Conservation (phyloP, 2,888 invertebrate genomes). For the Anorthoa munda region DNA sequence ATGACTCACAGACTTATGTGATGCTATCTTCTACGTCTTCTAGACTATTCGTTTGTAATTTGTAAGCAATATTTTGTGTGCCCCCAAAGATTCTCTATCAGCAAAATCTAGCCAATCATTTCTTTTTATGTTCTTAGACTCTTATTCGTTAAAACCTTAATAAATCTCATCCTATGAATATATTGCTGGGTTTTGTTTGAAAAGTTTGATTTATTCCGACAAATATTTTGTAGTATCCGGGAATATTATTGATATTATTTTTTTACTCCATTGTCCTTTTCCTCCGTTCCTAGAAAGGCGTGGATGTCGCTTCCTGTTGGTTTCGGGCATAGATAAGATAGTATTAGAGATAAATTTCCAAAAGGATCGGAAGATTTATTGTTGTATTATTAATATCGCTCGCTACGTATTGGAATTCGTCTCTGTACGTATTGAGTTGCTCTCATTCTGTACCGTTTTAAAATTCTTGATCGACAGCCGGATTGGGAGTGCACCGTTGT, state of each 20-base stretch:
- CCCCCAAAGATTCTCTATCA: conserved; percentile 57
- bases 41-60: conserved; percentile 52
- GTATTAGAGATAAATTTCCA: conserved; percentile 31
- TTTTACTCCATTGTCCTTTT: conserved; percentile 50
- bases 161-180: conserved; percentile 57
- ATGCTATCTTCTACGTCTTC: conserved; percentile 52
- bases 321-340: conserved; percentile 47
- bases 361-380: conserved; percentile 17
- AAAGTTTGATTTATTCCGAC: conserved; percentile 58
- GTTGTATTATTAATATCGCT: conserved; percentile 20
- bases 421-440: conserved; percentile 34
- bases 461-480: conserved; percentile 60
- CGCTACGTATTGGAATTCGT: conserved; percentile 21
- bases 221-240: conserved; percentile 38
- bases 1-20: conserved; percentile 38
- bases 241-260: conserved; percentile 28
- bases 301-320: conserved; percentile 53
- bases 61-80: conserved; percentile 60
- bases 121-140: conserved; percentile 61
- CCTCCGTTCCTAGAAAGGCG: conserved; percentile 54
- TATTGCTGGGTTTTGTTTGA: conserved; percentile 33
- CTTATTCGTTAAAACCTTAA: conserved; percentile 59
- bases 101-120: conserved; percentile 55
- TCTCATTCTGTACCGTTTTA: conserved; percentile 61
- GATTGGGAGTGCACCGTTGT: conserved; percentile 59